phyloP scores from a whole-genome alignment of 2,888 invertebrate species.

The Hyposoter dolosus region DNA sequence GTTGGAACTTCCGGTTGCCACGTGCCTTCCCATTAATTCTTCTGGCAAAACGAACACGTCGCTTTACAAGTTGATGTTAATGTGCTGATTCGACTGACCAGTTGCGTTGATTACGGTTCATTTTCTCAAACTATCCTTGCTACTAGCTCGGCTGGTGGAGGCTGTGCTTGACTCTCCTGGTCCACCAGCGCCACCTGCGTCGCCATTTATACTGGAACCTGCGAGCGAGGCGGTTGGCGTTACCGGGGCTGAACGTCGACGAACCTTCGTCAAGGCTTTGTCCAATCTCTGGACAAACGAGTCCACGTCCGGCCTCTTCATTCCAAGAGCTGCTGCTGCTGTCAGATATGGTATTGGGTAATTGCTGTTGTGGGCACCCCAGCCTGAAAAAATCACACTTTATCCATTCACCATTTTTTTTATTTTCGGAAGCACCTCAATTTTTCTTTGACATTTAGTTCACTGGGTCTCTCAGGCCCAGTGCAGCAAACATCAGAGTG shows the following conservation, averaged over 20 bases:
- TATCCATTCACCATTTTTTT: neutral
- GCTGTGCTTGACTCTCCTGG: constrained; percentile 83
- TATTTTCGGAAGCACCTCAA: no score
- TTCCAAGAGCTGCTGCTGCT: constrained; percentile 90
- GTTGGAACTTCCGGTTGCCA: constrained; percentile 19
- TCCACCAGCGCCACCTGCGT: constrained; percentile 80
- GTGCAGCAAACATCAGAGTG: no score
- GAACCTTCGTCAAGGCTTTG: constrained; percentile 86
- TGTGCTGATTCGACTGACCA: constrained; percentile 83
- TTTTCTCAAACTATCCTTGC: constrained; percentile 83
- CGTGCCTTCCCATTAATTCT: neutral
- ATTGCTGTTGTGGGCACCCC: constrained; percentile 89
- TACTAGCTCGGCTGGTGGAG: constrained; percentile 83
- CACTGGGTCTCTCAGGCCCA: no score
- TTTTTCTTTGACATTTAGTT: no score
- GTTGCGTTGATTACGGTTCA: constrained; percentile 84
- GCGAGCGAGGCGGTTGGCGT: constrained; percentile 82
- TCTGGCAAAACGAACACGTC: constrained; percentile 67
- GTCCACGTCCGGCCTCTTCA: constrained; percentile 89
- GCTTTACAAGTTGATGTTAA: constrained; percentile 80
- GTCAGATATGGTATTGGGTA: constrained; percentile 89
- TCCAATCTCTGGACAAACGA: constrained; percentile 88
- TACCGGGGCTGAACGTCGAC: constrained; percentile 81
- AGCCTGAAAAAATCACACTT: constrained; percentile 85
- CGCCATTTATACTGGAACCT: constrained; percentile 82